Percentiles rank a stretch among this genome's conserved stretches.
Evolutionary conservation across 2,888 invertebrate species (phyloP).

Genomic region (Drosophila anomalipes): DNA sequence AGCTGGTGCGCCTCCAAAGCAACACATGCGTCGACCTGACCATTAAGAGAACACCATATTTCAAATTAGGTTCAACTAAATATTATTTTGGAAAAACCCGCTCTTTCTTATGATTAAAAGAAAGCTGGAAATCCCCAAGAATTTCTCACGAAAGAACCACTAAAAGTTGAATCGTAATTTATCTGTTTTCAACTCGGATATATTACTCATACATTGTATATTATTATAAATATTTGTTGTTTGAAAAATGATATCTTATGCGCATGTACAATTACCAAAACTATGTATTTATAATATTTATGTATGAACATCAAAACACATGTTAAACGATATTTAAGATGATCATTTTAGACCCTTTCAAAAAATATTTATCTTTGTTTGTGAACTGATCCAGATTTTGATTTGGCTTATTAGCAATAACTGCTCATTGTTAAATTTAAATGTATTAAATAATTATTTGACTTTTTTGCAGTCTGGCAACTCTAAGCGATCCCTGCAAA

Average conservation of each 20-base stretch:
- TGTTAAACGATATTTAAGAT: neutral
- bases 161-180: neutral
- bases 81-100: neutral
- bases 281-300: neutral
- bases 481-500: neutral
- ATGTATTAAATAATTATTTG: neutral
- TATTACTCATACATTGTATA: neutral
- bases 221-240: neutral
- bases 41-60: slow-evolving; percentile 31
- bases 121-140: neutral
- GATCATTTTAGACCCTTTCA: neutral
- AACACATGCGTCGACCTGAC: slow-evolving; percentile 84
- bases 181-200: neutral
- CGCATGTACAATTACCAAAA: neutral
- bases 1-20: slow-evolving; percentile 70
- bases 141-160: neutral
- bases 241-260: neutral
- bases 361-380: neutral
- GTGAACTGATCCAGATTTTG: neutral
- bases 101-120: neutral
- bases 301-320: neutral
- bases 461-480: neutral
- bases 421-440: neutral
- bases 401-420: neutral
- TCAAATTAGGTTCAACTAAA: neutral